Evolutionary conservation across 2,797 vertebrate species (phyloP).

Genomic region (Monodelphis domestica): DNA sequence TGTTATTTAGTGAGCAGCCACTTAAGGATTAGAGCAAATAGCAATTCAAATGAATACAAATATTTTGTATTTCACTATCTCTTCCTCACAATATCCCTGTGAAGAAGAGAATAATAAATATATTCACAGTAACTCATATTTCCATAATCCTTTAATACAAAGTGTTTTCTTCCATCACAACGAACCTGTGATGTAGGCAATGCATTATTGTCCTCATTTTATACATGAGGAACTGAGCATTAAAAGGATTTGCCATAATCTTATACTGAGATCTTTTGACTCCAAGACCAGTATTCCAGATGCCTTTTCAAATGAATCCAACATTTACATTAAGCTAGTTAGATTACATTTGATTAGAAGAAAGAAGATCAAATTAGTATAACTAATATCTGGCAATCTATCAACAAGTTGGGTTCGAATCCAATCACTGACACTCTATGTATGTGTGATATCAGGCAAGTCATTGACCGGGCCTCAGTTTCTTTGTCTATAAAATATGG

Average conservation of each 20-base stretch:
- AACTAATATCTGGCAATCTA: background rate
- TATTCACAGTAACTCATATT: background rate
- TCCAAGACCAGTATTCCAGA: background rate
- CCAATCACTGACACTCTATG: background rate
- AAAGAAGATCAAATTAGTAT: constrained; percentile 41
- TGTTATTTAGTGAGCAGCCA: background rate
- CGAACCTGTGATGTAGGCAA: background rate
- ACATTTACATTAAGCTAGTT: background rate
- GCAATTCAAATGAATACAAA: background rate
- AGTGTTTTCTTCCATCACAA: background rate
- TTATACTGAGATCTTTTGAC: background rate
- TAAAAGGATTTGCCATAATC: background rate
- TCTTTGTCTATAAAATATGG: background rate
- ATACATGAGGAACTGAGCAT: background rate
- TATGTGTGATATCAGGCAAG: background rate
- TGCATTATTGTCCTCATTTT: background rate
- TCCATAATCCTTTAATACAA: background rate
- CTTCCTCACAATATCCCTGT: background rate
- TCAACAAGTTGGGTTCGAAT: background rate
- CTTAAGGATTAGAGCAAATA: background rate
- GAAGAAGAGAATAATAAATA: background rate
- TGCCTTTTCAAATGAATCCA: background rate
- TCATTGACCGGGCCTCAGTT: background rate
- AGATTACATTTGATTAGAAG: background rate
- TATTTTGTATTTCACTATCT: background rate